Evolutionary conservation across 2,888 invertebrate genomes (phyloP).

Genomic region (Callyntrura sp.): DNA sequence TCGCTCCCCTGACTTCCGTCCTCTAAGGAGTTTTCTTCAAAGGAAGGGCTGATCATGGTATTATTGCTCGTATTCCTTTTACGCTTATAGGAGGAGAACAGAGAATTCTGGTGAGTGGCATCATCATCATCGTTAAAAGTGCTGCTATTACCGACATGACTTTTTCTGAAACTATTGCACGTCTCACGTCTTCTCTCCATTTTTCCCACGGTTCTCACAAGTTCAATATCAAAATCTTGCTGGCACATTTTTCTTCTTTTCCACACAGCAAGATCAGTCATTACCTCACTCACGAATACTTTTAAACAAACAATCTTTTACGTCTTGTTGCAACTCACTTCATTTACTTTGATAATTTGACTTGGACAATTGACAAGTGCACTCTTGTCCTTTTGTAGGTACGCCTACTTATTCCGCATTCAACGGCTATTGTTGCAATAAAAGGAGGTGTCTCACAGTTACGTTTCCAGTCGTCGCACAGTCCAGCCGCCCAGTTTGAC

Average conservation of each 20-base stretch:
- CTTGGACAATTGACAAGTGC: conserved; percentile 15
- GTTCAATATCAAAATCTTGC: conserved; percentile 74
- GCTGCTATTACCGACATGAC: conserved; percentile 25
- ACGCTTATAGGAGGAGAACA: background rate
- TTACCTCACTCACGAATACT: conserved; percentile 26
- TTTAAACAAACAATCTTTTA: conserved; percentile 57
- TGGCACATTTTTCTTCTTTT: conserved; percentile 75
- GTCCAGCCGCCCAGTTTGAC: too few species aligned
- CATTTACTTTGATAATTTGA: conserved; percentile 55
- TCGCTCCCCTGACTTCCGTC: conserved; percentile 78
- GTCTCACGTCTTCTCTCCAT: conserved; percentile 74
- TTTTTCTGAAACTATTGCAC: conserved; percentile 37
- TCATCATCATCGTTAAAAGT: conserved; percentile 27
- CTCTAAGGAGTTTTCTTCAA: conserved; percentile 69
- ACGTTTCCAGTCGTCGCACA: too few species aligned
- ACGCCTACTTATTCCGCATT: background rate
- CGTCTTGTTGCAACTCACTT: conserved; percentile 12
- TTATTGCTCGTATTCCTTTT: conserved; percentile 42
- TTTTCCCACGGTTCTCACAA: conserved; percentile 74
- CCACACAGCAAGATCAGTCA: conserved; percentile 63
- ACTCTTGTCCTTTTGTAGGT: background rate
- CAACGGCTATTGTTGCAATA: too few species aligned
- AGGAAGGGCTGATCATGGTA: conserved; percentile 62
- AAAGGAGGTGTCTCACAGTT: too few species aligned
- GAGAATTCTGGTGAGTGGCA: conserved; percentile 29